phyloP scores from a whole-genome alignment of 2,888 invertebrate species.

The Dendrolimus pini region DNA sequence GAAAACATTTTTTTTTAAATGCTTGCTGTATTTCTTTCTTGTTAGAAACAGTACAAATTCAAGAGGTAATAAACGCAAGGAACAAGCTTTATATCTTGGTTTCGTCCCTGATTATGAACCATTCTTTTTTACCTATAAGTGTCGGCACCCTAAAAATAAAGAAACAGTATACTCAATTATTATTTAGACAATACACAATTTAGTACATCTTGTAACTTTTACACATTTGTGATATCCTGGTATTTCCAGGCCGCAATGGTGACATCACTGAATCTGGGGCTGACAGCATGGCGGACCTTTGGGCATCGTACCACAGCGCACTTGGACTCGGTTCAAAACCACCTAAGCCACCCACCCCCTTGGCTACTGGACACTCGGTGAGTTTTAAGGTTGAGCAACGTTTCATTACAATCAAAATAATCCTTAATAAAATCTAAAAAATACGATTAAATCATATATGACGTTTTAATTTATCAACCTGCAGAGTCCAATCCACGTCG shows the following conservation, averaged over 20 bases:
- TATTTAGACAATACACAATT: no score
- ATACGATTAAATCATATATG: no score
- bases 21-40: no score
- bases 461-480: conserved; percentile 7
- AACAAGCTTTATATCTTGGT: no score
- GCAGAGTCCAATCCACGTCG: conserved; percentile 82
- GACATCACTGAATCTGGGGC: conserved; percentile 78
- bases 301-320: conserved; percentile 90
- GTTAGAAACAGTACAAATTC: no score
- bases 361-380: conserved; percentile 82
- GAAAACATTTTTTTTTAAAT: no score
- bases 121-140: no score
- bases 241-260: conserved; percentile 76
- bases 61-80: no score
- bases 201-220: not conserved
- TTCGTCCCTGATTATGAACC: no score
- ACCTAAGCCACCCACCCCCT: conserved; percentile 61
- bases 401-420: conserved; percentile 4
- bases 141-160: no score
- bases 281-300: conserved; percentile 88
- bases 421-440: conserved; percentile 5
- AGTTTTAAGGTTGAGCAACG: conserved; percentile 70
- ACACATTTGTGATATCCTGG: conserved; percentile 18
- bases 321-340: conserved; percentile 80
- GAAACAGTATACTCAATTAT: no score